These are phyloP conservation scores for Chloroclysta siterata DNA, from an alignment of 2,888 invertebrate species.

Conservation along the genomic window DNA sequence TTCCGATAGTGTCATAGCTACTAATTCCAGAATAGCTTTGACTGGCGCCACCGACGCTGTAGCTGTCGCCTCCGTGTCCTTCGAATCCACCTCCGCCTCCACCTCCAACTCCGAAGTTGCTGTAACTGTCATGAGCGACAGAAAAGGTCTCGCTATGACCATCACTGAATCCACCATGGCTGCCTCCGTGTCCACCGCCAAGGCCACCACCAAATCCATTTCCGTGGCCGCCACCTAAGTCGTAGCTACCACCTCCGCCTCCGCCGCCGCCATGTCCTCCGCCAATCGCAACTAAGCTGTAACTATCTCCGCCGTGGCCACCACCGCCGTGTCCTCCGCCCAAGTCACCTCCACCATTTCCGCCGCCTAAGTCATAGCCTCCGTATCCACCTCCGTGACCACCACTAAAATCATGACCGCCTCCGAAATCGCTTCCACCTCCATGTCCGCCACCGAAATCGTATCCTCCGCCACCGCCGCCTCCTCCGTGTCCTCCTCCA, in stretches of 20 bases:
- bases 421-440: constrained; percentile 44
- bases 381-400: constrained; percentile 54
- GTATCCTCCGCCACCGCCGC: constrained; percentile 57
- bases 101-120: constrained; percentile 17
- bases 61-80: constrained; percentile 40
- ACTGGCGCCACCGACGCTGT: constrained; percentile 43
- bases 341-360: constrained; percentile 51
- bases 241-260: constrained; percentile 42
- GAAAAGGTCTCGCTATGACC: constrained; percentile 49
- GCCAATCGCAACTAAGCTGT: constrained; percentile 51
- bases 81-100: constrained; percentile 29
- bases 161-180: constrained; percentile 43
- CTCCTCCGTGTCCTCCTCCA: constrained; percentile 34
- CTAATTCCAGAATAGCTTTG: constrained; percentile 44
- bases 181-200: constrained; percentile 42
- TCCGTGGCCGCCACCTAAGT: constrained; percentile 54
- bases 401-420: constrained; percentile 56
- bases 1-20: constrained; percentile 47
- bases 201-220: constrained; percentile 44
- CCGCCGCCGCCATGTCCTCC: constrained; percentile 59
- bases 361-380: constrained; percentile 47
- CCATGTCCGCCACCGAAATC: constrained; percentile 53
- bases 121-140: constrained; percentile 49
- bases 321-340: constrained; percentile 56
- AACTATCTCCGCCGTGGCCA: constrained; percentile 52